Base-by-base conservation (phyloP, 2,113 vertebrate species). In the Tragelaphus imberbis region DNA sequence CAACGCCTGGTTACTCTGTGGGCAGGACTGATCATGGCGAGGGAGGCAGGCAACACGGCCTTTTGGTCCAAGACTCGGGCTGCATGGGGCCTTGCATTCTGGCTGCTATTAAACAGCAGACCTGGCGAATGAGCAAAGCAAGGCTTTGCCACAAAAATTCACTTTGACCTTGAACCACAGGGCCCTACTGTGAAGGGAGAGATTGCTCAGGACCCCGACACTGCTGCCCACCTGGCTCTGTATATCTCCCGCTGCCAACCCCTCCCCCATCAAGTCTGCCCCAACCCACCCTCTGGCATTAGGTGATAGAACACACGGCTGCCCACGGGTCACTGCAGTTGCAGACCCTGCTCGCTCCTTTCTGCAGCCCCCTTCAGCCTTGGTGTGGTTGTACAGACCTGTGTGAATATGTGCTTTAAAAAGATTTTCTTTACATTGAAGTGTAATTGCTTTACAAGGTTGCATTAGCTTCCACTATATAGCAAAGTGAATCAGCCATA, bases 121-220 rank as follows among this genome's bases (percentile, higher is more conserved):
- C 68, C 80, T 94, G 82, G 23, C 11, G 0, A 85, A 96, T 33
- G 36, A 90, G 17, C 90, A 49, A 88, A 23, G 49, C 33, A 68
- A 94, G 68, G 75, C 91, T 92, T 61, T 94, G 68, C 33, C 68
- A 97, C 68, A 85, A 85, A 80, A 81, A 80, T 13, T 68, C 85
- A 94, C 91, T 97, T 95, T 97, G 94, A 96, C 88, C 95, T 98
- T 94, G 94, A 98, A 82, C 61, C 80, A 91, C 25, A 80, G 56
- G 61, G 61, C 68, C 91, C 40, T 77, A 44, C 97, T 96, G 84
- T 77, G 96, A 84, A 44, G 33, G 27, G 23, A 92, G 49, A 95
- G 47, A 88, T 47, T 82, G 94, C 84, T 79, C 94, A 92, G 96
- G 53, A 58, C 94, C 82, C 95, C 89, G 17, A 91, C 95, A 9